These are phyloP conservation scores for Chymomyza procnemis DNA, from an alignment of 2,888 invertebrate genomes.

Conservation along the genomic window DNA sequence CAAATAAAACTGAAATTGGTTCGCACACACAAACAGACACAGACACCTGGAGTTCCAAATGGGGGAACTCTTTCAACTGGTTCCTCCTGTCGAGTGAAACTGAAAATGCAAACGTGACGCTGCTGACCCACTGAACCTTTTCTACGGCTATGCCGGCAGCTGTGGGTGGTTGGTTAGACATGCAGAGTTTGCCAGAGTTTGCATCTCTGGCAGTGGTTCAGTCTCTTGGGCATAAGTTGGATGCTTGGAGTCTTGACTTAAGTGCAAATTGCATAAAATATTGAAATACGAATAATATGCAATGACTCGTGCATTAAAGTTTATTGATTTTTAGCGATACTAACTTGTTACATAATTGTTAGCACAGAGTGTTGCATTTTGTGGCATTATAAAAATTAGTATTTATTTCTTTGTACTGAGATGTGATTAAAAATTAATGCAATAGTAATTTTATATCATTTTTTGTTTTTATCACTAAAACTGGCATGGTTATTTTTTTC, in stretches of 20 bases:
- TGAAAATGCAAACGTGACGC: conserved; percentile 57
- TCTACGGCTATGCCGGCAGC: conserved; percentile 22
- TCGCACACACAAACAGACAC: conserved; percentile 17
- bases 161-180: conserved; percentile 48
- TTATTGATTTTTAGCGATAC: conserved; percentile 65
- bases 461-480: no score
- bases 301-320: conserved; percentile 48
- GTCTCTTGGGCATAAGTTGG: conserved; percentile 22
- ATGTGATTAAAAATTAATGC: no score
- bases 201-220: conserved; percentile 29
- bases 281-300: conserved; percentile 55
- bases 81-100: conserved; percentile 38
- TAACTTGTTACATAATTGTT: conserved; percentile 63
- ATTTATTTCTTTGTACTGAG: no score
- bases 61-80: conserved; percentile 40
- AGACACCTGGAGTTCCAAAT: not conserved
- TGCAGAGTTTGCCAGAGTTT: not conserved
- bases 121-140: conserved; percentile 69
- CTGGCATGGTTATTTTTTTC: no score
- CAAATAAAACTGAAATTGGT: conserved; percentile 66
- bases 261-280: conserved; percentile 59
- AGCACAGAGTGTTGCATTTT: conserved; percentile 17
- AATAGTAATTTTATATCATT: no score
- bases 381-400: no score
- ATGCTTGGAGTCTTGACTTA: conserved; percentile 35